Conservation (phyloP, 2,888 invertebrate genomes). For the Nephrotoma guestfalica region DNA sequence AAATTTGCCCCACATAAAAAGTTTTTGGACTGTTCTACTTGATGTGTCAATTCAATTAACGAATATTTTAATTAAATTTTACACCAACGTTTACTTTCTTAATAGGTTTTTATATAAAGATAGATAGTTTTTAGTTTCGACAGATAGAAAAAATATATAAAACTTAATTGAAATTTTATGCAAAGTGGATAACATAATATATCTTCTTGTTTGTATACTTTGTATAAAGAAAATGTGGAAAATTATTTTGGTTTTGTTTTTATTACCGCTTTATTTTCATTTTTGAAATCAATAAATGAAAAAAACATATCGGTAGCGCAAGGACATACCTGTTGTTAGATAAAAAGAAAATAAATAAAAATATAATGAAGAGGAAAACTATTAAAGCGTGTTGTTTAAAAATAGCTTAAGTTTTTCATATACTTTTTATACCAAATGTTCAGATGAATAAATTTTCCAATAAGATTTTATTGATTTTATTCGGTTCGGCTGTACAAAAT, state of each 20-base stretch:
- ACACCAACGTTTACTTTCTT: neutral
- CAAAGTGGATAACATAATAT: neutral
- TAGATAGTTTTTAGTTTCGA: neutral
- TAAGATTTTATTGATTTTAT: neutral
- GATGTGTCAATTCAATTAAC: neutral
- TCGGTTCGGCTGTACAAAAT: neutral
- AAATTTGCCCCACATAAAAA: no score
- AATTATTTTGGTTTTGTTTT: neutral
- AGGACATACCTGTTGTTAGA: neutral
- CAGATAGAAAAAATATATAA: neutral
- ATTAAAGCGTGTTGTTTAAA: neutral
- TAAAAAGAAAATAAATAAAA: neutral
- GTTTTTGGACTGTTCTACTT: neutral
- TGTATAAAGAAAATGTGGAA: neutral
- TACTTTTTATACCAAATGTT: neutral
- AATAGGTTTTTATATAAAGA: no score
- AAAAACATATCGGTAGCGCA: neutral
- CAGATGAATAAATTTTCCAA: neutral
- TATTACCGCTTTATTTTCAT: neutral
- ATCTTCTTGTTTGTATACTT: neutral
- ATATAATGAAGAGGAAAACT: neutral
- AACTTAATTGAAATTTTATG: neutral
- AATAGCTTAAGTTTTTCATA: neutral
- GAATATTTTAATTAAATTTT: neutral
- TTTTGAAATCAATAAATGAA: neutral